Conservation (phyloP, 2,888 invertebrate species). For the Resseliella maxima region DNA sequence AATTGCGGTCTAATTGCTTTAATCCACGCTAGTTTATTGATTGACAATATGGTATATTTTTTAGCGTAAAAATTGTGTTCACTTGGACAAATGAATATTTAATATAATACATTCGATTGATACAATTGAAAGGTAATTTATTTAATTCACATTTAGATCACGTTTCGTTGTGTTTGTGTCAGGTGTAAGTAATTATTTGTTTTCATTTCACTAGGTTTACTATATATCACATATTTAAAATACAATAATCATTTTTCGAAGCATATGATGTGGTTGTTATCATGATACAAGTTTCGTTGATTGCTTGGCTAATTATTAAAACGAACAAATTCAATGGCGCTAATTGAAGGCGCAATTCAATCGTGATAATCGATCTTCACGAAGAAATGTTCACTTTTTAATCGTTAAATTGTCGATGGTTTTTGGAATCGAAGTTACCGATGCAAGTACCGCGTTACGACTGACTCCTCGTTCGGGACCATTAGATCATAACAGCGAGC, state of each 20-base stretch:
- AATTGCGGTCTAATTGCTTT: background rate
- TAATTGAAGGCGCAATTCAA: background rate
- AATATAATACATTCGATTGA: background rate
- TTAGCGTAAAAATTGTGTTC: background rate
- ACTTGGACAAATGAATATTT: background rate
- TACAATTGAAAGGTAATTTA: background rate
- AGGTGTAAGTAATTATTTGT: background rate
- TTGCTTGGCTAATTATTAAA: background rate
- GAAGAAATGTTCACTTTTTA: constrained; percentile 31
- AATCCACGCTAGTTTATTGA: background rate
- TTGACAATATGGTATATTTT: constrained; percentile 23
- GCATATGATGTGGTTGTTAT: background rate
- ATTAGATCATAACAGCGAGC: constrained; percentile 54
- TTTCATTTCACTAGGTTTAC: background rate
- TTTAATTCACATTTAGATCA: background rate
- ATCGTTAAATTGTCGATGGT: background rate
- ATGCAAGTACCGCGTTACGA: constrained; percentile 47
- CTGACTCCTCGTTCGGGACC: constrained; percentile 40
- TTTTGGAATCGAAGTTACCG: constrained; percentile 51
- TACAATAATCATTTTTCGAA: background rate
- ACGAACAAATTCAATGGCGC: background rate
- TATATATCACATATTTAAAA: background rate
- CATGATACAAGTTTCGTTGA: background rate
- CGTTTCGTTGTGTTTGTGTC: background rate
- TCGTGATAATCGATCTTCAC: constrained; percentile 16